A percentile compares a stretch with the other conserved stretches of the same genome.
Evolutionary conservation across 2,797 vertebrate genomes (phyloP).

Genomic region (Numenius phaeopus): DNA sequence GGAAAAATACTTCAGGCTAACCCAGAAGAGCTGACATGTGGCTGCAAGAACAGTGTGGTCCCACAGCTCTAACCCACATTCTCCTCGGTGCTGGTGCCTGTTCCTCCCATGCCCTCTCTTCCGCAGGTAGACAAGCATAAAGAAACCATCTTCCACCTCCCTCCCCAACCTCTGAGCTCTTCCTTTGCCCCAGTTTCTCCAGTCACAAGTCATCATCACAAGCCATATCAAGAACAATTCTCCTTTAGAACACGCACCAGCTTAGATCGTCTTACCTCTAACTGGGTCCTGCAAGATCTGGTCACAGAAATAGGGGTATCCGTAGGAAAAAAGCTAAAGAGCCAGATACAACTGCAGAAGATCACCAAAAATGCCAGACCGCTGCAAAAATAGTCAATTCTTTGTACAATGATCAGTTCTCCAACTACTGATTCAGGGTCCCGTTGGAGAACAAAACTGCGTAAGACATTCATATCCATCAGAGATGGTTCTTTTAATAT

Average conservation of each 20-base stretch:
- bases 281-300: neutral
- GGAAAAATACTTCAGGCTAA: neutral
- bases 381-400: neutral
- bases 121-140: neutral
- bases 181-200: neutral
- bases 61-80: neutral
- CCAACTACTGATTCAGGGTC: neutral
- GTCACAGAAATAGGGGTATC: neutral
- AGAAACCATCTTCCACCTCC: neutral
- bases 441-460: neutral
- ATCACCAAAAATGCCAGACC: neutral
- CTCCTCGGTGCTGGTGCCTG: neutral
- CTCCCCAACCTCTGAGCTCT: neutral
- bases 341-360: neutral
- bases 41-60: neutral
- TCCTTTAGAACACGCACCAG: neutral
- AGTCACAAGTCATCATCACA: neutral
- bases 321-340: neutral
- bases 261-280: neutral
- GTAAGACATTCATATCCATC: accelerated
- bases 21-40: neutral
- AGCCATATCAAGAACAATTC: neutral
- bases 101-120: neutral
- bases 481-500: neutral
- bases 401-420: neutral